Percentiles rank a stretch among this genome's conserved stretches.
These are phyloP conservation scores for Rugalucina vietnamica DNA, from an alignment of 2,888 invertebrate species.

Conservation along the genomic window DNA sequence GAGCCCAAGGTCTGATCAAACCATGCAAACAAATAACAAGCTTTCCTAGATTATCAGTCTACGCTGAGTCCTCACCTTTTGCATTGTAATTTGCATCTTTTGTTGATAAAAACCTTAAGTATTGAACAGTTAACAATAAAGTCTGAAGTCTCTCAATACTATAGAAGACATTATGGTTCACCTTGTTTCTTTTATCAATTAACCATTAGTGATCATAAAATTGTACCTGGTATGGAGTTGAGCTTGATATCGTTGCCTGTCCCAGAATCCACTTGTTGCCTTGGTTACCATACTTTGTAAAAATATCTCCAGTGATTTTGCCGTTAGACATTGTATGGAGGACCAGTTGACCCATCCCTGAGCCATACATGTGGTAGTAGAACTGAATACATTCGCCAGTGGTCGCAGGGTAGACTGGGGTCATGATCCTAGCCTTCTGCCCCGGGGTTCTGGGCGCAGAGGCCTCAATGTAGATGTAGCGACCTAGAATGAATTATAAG, in stretches of 20 bases:
- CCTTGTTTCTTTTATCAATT: too few relatives aligned
- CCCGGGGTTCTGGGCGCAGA: conserved; percentile 86
- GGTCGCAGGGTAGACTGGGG: conserved; percentile 69
- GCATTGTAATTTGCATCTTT: too few relatives aligned
- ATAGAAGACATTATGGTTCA: too few relatives aligned
- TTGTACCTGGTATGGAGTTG: conserved; percentile 69
- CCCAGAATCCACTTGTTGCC: conserved; percentile 77
- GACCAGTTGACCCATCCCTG: conserved; percentile 72
- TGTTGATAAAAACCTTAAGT: too few relatives aligned
- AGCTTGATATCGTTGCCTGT: conserved; percentile 67
- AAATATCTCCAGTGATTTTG: conserved; percentile 57
- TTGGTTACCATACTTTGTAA: conserved; percentile 71
- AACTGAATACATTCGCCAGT: conserved; percentile 77
- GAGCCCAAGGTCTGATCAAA: too few relatives aligned
- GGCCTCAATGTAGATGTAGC: conserved; percentile 74
- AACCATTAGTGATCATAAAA: neutral
- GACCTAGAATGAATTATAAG: conserved; percentile 62
- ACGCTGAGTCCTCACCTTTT: too few relatives aligned
- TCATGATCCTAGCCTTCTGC: conserved; percentile 85
- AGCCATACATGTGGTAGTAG: conserved; percentile 81
- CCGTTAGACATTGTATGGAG: conserved; percentile 70
- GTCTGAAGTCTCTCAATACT: too few relatives aligned
- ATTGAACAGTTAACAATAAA: too few relatives aligned
- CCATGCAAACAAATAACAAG: too few relatives aligned
- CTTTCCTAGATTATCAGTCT: too few relatives aligned